A percentile compares a stretch with the other conserved stretches of the same genome.
Evolutionary conservation across 2,113 vertebrate genomes (phyloP).

Genomic region (Cnemophilus loriae): DNA sequence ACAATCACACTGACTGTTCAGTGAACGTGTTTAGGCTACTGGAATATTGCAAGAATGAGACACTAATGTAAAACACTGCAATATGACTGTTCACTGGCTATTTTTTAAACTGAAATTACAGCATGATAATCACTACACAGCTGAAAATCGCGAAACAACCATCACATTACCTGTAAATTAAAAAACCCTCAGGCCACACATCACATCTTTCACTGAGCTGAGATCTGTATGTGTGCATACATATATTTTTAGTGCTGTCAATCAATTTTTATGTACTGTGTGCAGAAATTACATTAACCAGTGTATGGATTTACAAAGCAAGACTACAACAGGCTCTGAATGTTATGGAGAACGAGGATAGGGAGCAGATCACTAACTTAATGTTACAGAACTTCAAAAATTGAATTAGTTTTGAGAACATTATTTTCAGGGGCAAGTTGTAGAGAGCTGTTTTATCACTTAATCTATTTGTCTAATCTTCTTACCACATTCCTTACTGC

Average conservation of each 20-base stretch:
- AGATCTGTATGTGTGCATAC: not conserved
- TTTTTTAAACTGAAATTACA: not conserved
- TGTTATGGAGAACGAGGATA: fast-evolving
- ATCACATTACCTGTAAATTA: not conserved
- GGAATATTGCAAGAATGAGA: not conserved
- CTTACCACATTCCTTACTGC: not conserved
- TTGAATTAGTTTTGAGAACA: not conserved
- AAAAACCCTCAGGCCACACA: not conserved
- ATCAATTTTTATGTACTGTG: not conserved
- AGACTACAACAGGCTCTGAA: not conserved
- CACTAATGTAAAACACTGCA: not conserved
- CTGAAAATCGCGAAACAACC: not conserved
- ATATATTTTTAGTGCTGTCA: not conserved
- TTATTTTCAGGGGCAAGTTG: not conserved
- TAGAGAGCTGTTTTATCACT: not conserved
- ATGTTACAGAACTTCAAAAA: not conserved
- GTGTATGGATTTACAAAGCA: not conserved
- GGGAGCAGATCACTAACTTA: not conserved
- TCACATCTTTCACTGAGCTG: not conserved
- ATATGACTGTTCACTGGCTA: not conserved
- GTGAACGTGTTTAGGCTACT: not conserved
- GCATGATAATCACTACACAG: not conserved
- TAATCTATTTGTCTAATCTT: not conserved
- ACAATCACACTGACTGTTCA: not conserved
- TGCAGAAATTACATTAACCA: not conserved